These are phyloP conservation scores for Lamellibrachia satsuma DNA, from an alignment of 2,888 invertebrate species.

Conservation along the genomic window DNA sequence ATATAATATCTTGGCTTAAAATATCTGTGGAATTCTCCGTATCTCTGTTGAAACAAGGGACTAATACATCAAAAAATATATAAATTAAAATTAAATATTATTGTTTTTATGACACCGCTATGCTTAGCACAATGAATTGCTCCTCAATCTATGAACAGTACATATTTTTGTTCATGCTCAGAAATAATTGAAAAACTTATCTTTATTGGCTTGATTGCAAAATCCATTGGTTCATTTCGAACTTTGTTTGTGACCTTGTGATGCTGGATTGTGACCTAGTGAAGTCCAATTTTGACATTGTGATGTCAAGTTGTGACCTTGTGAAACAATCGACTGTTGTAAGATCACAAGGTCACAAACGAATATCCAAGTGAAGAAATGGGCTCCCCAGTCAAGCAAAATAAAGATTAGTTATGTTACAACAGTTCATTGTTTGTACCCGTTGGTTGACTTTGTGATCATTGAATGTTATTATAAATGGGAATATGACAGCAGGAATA, in stretches of 20 bases:
- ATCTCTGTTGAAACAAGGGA: not conserved
- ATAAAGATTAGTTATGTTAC: not conserved
- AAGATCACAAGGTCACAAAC: not conserved
- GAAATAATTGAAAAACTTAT: not conserved
- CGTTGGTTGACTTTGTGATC: too few relatives aligned
- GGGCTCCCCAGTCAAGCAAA: too few relatives aligned
- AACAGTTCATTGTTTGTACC: not conserved
- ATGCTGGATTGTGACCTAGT: not conserved
- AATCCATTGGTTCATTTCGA: not conserved
- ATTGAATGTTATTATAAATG: too few relatives aligned
- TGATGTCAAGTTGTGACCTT: not conserved
- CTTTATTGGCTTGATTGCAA: not conserved
- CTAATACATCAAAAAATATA: not conserved
- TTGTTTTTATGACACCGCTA: too few relatives aligned
- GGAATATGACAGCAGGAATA: not conserved
- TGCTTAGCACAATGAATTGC: not conserved
- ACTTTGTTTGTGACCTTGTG: not conserved
- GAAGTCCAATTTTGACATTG: conserved; percentile 19
- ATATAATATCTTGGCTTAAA: not conserved
- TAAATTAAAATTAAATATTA: too few relatives aligned
- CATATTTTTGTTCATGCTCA: not conserved
- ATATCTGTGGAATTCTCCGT: too few relatives aligned
- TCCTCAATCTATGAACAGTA: not conserved
- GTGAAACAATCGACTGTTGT: not conserved
- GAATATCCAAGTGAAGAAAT: too few relatives aligned